A percentile compares a stretch with the other conserved stretches of the same genome.
Evolutionary conservation across 2,888 invertebrate genomes (phyloP).

Genomic region (Actias luna): DNA sequence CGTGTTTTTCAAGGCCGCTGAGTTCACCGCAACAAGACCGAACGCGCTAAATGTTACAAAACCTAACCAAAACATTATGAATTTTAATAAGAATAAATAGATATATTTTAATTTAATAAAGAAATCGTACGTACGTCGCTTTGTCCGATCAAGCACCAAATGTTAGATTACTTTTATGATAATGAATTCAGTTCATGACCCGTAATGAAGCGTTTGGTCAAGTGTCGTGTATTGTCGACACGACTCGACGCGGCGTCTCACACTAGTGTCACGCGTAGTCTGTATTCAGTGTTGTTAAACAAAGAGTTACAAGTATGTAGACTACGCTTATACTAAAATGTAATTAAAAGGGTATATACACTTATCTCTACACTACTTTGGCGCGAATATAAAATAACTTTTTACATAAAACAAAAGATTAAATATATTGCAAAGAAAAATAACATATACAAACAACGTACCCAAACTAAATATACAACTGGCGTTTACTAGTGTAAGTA

Average conservation of each 20-base stretch:
- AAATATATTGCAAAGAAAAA: too few relatives aligned
- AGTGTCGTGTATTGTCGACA: neutral
- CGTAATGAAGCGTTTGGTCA: neutral
- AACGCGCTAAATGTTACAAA: neutral
- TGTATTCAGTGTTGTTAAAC: neutral
- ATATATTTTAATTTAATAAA: neutral
- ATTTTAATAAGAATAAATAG: neutral
- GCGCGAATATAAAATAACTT: too few relatives aligned
- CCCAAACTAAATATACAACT: too few relatives aligned
- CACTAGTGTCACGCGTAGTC: neutral
- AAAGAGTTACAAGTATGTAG: neutral
- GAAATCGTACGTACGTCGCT: neutral
- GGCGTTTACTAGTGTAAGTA: too few relatives aligned
- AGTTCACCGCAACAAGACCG: slow-evolving; percentile 21
- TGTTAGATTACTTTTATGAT: neutral
- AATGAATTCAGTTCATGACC: neutral
- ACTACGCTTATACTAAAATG: neutral
- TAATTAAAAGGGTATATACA: too few relatives aligned
- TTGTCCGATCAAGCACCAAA: neutral
- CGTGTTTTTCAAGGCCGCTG: slow-evolving; percentile 43
- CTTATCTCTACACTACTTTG: too few relatives aligned
- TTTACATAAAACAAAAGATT: too few relatives aligned
- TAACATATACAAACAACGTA: too few relatives aligned
- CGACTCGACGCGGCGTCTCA: neutral
- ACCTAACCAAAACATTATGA: neutral